A percentile compares a stretch with the other conserved stretches of the same genome.
Evolutionary conservation across 2,888 invertebrate genomes (phyloP).

Genomic region (Endomychus coccineus): DNA sequence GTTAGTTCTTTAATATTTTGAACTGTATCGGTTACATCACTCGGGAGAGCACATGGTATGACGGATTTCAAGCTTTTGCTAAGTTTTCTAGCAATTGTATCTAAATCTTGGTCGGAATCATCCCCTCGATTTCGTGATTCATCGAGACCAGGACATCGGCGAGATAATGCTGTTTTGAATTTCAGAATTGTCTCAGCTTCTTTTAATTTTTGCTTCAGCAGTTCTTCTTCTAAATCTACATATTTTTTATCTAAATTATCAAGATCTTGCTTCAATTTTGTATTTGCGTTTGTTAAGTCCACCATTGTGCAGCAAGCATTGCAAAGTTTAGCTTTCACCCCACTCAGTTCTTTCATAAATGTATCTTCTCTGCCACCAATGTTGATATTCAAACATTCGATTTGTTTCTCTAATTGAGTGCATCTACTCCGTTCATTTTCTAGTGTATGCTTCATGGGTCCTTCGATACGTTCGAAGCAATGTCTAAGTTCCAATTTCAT

Average conservation of each 20-base stretch:
- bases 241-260: slow-evolving; percentile 30
- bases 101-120: slow-evolving; percentile 10
- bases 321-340: slow-evolving; percentile 34
- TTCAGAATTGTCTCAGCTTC: slow-evolving; percentile 36
- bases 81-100: slow-evolving; percentile 32
- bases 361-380: slow-evolving; percentile 26
- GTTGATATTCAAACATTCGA: slow-evolving; percentile 26
- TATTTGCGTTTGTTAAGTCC: slow-evolving; percentile 33
- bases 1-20: slow-evolving; percentile 35
- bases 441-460: slow-evolving; percentile 33
- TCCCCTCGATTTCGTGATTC: slow-evolving; percentile 5
- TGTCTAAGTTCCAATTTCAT: slow-evolving; percentile 37
- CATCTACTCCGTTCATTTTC: slow-evolving; percentile 29
- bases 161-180: slow-evolving; percentile 19
- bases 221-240: slow-evolving; percentile 36
- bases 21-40: slow-evolving; percentile 33
- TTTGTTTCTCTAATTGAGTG: slow-evolving; percentile 31
- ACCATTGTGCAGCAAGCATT: slow-evolving; percentile 30
- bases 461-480: slow-evolving; percentile 36
- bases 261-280: slow-evolving; percentile 31
- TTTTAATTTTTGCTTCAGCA: slow-evolving; percentile 39
- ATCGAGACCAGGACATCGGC: slow-evolving; percentile 14
- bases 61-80: slow-evolving; percentile 33
- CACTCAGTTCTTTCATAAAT: slow-evolving; percentile 29
- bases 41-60: slow-evolving; percentile 30